Evolutionary conservation across 2,797 vertebrate genomes (phyloP), one percentile per base, ranked within the genome.

Genomic region (Coccyzus lansbergi): DNA sequence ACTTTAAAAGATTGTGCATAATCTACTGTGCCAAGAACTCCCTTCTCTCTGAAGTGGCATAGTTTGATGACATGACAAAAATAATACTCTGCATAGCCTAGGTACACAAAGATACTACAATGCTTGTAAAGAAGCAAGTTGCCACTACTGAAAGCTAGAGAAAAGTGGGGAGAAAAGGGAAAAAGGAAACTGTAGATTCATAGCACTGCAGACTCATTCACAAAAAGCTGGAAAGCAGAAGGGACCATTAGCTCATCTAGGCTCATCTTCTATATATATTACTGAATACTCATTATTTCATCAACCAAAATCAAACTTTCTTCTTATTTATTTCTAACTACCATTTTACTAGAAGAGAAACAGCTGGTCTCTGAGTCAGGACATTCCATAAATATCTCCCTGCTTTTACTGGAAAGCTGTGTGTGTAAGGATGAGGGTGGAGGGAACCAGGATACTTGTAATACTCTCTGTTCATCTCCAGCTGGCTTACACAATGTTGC

Each of bases 281-380:
- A 86, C 94, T 89, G 94, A 92, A 95, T 96, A 97, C 96, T 97
- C 96, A 96, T 97, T 95, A 95, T 94, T 93, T 95, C 94, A 93
- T 88, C 93, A 81, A 95, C 85, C 78, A 86, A 93, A 97, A 97
- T 96, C 95, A 95, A 96, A 97, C 93, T 92, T 86, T 94, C 93
- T 87, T 76, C 95, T 95, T 94, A 97, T 96, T 97, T 97, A 94
- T 92, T 97, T 95, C 96, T 96, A 95, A 96, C 91, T 95, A 92
- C 85, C 94, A 94, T 96, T 97, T 96, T 91, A 97, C 96, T 95
- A 93, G 97, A 96, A 94, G 91, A 94, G 88, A 97, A 97, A 97
- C 92, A 96, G 96, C 95, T 95, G 96, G 93, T 81, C 94, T 97
- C 96, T 96, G 94, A 97, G 83, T 96, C 94, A 96, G 94, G 94